Evolutionary conservation across 2,888 invertebrate species (phyloP).

Genomic region (Nymphalis polychloros): DNA sequence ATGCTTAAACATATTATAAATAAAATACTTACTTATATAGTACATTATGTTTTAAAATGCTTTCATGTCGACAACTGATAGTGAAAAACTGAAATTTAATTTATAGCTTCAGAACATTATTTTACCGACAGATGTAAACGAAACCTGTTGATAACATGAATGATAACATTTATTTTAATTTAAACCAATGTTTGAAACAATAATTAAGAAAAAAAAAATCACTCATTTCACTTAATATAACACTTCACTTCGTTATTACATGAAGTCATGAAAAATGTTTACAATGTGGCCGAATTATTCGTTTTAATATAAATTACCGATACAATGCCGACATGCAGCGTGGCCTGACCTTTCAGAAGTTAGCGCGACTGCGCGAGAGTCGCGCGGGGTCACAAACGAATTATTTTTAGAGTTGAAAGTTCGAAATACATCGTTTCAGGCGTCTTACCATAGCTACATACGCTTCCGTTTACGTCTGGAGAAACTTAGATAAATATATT

Average conservation of each 20-base stretch:
- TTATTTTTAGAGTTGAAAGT: conserved; percentile 83
- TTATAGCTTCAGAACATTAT: background rate
- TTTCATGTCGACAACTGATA: background rate
- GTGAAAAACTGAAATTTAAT: background rate
- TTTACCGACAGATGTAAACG: background rate
- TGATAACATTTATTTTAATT: background rate
- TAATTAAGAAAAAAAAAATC: background rate
- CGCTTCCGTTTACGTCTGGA: conserved; percentile 49
- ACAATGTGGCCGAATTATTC: conserved; percentile 1
- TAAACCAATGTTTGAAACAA: background rate
- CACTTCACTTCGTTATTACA: background rate
- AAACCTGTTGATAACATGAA: background rate
- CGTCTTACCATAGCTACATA: conserved; percentile 39
- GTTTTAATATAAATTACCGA: conserved; percentile 37
- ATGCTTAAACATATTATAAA: too few relatives aligned
- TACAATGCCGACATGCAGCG: conserved; percentile 52
- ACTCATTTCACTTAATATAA: background rate
- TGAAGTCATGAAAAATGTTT: conserved; percentile 1
- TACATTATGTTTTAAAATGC: background rate
- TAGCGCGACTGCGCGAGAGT: conserved; percentile 74
- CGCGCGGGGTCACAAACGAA: conserved; percentile 76
- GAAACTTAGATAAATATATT: background rate
- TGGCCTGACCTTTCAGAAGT: conserved; percentile 78
- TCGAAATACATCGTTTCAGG: conserved; percentile 77
- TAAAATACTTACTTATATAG: background rate